phyloP scores from a whole-genome alignment of 1,140 invertebrate genomes.

The Zaprionus gabonicus region DNA sequence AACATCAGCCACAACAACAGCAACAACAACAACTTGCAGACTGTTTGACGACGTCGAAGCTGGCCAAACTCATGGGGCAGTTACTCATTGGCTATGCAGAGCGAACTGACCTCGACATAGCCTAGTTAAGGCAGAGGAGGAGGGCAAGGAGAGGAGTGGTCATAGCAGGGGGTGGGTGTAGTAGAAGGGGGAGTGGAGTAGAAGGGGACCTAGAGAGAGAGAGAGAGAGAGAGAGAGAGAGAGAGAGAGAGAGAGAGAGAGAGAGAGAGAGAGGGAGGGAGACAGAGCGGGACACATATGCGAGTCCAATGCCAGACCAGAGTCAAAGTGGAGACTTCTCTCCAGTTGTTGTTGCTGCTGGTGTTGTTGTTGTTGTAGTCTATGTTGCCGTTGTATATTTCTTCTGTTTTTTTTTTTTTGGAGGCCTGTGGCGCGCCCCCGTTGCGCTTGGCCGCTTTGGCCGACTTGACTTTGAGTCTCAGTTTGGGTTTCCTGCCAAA shows the following conservation, averaged over 20 bases:
- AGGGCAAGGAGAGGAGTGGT: neutral
- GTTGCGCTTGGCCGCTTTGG: slow-evolving; percentile 68
- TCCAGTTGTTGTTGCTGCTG: neutral
- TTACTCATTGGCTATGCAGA: slow-evolving; percentile 69
- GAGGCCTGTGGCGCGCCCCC: slow-evolving; percentile 55
- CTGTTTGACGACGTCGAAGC: slow-evolving; percentile 67
- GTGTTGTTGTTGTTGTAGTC: neutral
- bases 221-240: neutral
- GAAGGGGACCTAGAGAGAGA: neutral
- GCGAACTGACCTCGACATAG: slow-evolving; percentile 53
- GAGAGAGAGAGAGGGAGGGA: no score
- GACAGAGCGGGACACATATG: slow-evolving; percentile 23
- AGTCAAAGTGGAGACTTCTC: slow-evolving; percentile 25
- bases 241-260: neutral
- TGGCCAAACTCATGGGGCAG: slow-evolving; percentile 19
- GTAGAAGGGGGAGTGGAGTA: no score
- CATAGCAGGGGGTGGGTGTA: no score
- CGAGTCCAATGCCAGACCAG: slow-evolving; percentile 39
- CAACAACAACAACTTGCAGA: slow-evolving; percentile 48
- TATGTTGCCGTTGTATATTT: no score
- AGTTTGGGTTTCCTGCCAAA: slow-evolving; percentile 57
- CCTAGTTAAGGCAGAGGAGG: slow-evolving; percentile 33
- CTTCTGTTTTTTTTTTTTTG: neutral
- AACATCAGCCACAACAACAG: neutral
- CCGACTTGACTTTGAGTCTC: slow-evolving; percentile 68